phyloP scores from a whole-genome alignment of 2,113 vertebrate genomes.

The Petrocephalus zakoni region DNA sequence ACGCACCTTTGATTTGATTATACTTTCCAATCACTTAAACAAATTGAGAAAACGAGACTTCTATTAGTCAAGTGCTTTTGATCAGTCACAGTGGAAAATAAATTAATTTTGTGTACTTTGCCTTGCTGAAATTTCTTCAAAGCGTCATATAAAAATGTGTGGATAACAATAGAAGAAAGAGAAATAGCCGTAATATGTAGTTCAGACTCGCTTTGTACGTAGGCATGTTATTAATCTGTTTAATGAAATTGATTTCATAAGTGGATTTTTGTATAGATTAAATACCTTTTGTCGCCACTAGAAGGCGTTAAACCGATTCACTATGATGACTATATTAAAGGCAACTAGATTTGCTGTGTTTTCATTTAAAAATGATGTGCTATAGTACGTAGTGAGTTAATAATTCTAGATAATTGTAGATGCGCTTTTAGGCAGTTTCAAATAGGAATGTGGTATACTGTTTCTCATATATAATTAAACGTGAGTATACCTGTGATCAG shows the following conservation, averaged over 20 bases:
- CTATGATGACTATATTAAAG: background rate
- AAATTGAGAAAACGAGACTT: background rate
- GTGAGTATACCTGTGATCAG: background rate
- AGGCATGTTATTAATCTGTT: background rate
- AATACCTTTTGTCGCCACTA: background rate
- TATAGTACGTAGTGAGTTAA: background rate
- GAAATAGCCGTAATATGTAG: background rate
- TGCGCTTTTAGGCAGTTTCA: background rate
- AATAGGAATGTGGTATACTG: background rate
- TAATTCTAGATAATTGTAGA: background rate
- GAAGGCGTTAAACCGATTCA: background rate
- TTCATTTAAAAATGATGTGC: background rate
- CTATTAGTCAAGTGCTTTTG: conserved; percentile 3
- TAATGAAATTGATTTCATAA: background rate
- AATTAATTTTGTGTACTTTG: background rate
- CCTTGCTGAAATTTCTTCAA: background rate
- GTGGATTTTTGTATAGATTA: background rate
- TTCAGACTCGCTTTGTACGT: background rate
- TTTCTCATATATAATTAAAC: background rate
- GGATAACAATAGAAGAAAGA: background rate
- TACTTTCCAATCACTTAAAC: conserved; percentile 2
- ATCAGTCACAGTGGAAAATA: background rate
- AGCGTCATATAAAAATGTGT: background rate
- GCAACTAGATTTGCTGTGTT: background rate
- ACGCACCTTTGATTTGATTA: background rate